These are phyloP conservation scores for Apogon hyalosoma DNA, from an alignment of 2,797 vertebrate species.

Conservation along the genomic window DNA sequence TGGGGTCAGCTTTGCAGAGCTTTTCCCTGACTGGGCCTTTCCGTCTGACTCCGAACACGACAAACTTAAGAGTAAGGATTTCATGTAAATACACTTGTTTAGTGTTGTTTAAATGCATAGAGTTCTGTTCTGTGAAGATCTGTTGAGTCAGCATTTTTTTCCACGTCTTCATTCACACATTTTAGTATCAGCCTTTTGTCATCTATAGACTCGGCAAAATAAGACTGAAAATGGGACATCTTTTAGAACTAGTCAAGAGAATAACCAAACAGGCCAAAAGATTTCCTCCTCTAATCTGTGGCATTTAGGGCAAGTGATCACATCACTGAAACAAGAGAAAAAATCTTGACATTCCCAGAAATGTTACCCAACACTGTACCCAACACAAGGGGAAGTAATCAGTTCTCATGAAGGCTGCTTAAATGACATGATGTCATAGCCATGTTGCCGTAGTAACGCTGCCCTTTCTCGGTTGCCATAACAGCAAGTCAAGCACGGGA, in stretches of 20 bases:
- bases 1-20: slow-evolving; percentile 93
- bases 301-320: slow-evolving; percentile 24
- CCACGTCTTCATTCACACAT: not conserved
- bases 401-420: slow-evolving; percentile 17
- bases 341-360: slow-evolving; percentile 36
- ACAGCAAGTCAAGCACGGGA: slow-evolving; percentile 95
- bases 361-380: slow-evolving; percentile 20
- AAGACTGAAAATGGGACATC: not conserved
- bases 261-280: slow-evolving; percentile 18
- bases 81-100: not conserved
- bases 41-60: slow-evolving; percentile 95
- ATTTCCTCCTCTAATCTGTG: slow-evolving; percentile 25
- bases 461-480: slow-evolving; percentile 34
- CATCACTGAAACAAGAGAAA: slow-evolving; percentile 28
- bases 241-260: slow-evolving; percentile 9
- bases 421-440: slow-evolving; percentile 38
- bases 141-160: too few species aligned
- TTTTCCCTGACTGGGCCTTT: slow-evolving; percentile 98
- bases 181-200: not conserved
- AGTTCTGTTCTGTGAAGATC: not conserved
- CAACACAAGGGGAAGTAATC: slow-evolving; percentile 14
- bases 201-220: too few species aligned
- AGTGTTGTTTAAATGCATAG: not conserved
- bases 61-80: slow-evolving; percentile 93
- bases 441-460: slow-evolving; percentile 62